These are phyloP conservation scores for Eurois occulta DNA, from an alignment of 2,888 invertebrate genomes.

Conservation along the genomic window DNA sequence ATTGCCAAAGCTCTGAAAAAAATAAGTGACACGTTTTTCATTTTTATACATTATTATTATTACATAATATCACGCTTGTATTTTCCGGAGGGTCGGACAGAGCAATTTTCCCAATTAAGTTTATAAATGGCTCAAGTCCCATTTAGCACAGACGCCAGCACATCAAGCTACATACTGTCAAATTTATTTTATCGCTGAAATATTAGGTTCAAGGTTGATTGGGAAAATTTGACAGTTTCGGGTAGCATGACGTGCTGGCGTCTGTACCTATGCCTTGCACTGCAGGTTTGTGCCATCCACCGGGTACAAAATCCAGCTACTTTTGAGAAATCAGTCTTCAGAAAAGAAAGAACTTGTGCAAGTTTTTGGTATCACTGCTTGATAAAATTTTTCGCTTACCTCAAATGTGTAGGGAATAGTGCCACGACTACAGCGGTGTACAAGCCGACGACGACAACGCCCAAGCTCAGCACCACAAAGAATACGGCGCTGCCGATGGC, in stretches of 20 bases:
- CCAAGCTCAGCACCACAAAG: constrained; percentile 81
- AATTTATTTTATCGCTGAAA: no score
- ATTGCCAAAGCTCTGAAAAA: constrained; percentile 90
- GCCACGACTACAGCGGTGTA: constrained; percentile 89
- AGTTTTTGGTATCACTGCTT: not conserved
- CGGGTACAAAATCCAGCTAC: not conserved
- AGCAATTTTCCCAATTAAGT: not conserved
- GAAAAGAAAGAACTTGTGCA: not conserved
- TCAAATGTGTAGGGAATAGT: constrained; percentile 88
- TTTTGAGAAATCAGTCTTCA: not conserved
- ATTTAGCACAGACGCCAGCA: not conserved
- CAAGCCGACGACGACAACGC: constrained; percentile 85
- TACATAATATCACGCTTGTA: not conserved
- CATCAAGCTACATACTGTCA: no score
- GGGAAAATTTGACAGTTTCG: no score
- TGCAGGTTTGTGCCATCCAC: not conserved
- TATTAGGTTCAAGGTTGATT: no score
- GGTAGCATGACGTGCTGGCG: no score
- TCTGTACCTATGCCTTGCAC: not conserved
- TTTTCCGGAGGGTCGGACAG: not conserved
- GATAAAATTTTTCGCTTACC: constrained; percentile 67
- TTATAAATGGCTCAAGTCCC: not conserved
- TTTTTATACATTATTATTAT: not conserved
- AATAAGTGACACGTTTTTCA: not conserved
- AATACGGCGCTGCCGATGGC: constrained; percentile 90